Base-by-base conservation (phyloP, 2,113 vertebrate genomes). In the Lonchura striata region DNA sequence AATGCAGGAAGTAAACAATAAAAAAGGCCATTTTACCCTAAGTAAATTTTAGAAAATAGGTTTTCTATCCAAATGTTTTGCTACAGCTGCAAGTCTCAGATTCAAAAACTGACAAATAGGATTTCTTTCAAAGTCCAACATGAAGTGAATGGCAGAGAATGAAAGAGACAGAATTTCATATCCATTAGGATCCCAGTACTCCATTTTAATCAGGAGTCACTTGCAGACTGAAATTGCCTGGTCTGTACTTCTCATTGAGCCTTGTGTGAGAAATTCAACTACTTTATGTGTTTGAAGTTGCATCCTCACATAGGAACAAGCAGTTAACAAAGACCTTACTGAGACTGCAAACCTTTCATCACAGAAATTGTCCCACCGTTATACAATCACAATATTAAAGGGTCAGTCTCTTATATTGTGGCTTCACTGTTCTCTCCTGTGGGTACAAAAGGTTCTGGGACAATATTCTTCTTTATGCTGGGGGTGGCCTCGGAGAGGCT, bases 1-100 rank as follows among this genome's bases (percentile, higher is more conserved):
- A 82, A 97, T 82, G 78, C 39, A 78, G 87, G 96, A 97, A 95
- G 82, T 65, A 95, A 97, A 97, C 95, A 94, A 94, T 90, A 87
- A 68, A 92, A 97, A 96, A 87, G n/a, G 50, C 78, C 57, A 82
- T 92, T 96, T 97, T 90, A 96, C 71, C 68, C 64, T 84, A 81
- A 96, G 90, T 89, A 92, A 92, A 81, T 95, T 95, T 95, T 59
- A 76, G 71, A 94, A 96, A 94, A 92, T 66, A 42, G 82, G 74
- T 86, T 96, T 96, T 82, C 79, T 88, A 70, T 88, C 78, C 88
- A 95, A 94, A 87, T 93, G 92, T 86, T 95, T 96, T 90, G 61
- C 82, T 80, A 80, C 86, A 92, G 92, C 93, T 91, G 88, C 79
- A 68, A 85, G 23, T n/a, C 5, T 0, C 56, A 71, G 69, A 78